Evolutionary conservation across 2,113 vertebrate species (phyloP), one percentile per base, ranked within the genome.

Genomic region (Silurus glanis): DNA sequence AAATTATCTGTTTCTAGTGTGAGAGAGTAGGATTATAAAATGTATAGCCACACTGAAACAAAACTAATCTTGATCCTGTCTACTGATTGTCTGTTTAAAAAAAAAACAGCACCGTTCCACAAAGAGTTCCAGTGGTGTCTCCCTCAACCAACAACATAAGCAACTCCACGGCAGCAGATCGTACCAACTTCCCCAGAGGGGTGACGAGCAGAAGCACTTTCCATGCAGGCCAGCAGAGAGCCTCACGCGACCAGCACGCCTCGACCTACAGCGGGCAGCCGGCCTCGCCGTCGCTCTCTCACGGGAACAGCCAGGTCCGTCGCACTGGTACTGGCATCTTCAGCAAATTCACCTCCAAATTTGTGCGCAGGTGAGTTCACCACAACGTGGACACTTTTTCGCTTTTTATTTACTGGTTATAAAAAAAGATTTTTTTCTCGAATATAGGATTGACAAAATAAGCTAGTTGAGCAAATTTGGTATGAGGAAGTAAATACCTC

Each of bases 331-430:
- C 94, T 9, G 95, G 94, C 87, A 94, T 96, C 92, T 96, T 96
- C 90, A 96, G 95, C 94, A 96, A 96, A 91, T 95, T 96, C 93
- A 96, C 96, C 84, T 96, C 95, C 91, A 96, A 96, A 90, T 96
- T 96, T 88, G 95, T 95, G 49, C 96, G 96, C 94, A 96, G 96
- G 96, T 96, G 90, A 95, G 94, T 84, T 61, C 2, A 10, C 3
- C 49, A 53, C 47, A 51, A 9, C 17, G 25, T 25, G 21, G 5
- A 37, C 8, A 14, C 4, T 51, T 53, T 55, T 5, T 21, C 28
- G 8, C 19, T 8, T 28, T 59, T 58, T 9, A 21, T 9, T 80
- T 59, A 1, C 1, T 67, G 2, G 13, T 53, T 9, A 9, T 51
- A 53, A 82, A 66, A 66, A n/a, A n/a, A n/a, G n/a, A n/a, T 37